These are phyloP conservation scores for Prosopocoilus inquinatus DNA, from an alignment of 2,888 invertebrate genomes.

Conservation along the genomic window DNA sequence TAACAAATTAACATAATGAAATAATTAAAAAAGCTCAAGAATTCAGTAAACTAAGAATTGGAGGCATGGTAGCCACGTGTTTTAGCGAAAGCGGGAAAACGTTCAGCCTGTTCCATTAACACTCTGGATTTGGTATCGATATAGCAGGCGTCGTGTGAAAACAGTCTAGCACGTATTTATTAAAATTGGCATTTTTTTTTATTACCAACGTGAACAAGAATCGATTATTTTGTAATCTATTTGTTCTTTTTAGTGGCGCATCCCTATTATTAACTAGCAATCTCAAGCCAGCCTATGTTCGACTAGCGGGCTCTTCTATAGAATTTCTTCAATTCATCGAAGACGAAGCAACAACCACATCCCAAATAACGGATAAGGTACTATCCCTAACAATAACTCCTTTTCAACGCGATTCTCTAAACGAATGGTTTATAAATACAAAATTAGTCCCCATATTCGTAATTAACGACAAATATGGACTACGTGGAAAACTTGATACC, in stretches of 20 bases:
- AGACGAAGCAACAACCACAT: constrained; percentile 21
- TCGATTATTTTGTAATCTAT: no score
- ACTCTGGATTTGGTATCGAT: no score
- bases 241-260: constrained; percentile 52
- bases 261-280: constrained; percentile 65
- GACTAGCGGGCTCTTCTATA: constrained; percentile 70
- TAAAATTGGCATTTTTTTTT: no score
- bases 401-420: constrained; percentile 45
- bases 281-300: constrained; percentile 69
- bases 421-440: constrained; percentile 56
- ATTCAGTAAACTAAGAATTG: no score
- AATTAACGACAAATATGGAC: constrained; percentile 59
- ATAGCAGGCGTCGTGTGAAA: no score
- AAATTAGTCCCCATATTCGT: constrained; percentile 69
- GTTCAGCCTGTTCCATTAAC: no score
- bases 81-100: no score
- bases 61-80: no score
- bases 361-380: constrained; percentile 19
- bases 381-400: constrained; percentile 40
- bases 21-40: no score
- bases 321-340: constrained; percentile 50
- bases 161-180: no score
- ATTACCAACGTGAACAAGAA: no score
- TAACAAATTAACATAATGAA: no score
- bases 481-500: constrained; percentile 64